Conservation (phyloP, 2,113 vertebrate genomes). For the Vimba vimba region DNA sequence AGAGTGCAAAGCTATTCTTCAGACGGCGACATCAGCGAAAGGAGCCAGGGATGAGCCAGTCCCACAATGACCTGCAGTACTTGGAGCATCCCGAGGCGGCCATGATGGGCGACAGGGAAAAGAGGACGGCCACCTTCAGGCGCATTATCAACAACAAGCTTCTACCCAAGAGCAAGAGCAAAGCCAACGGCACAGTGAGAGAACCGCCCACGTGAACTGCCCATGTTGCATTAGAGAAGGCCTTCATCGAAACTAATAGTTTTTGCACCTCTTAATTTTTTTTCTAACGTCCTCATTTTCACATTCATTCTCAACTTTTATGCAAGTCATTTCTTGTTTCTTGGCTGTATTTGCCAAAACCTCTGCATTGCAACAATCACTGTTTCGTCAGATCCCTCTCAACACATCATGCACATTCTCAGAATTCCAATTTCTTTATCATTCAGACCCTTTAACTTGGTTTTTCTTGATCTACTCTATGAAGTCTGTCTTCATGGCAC, state of each 20-base stretch:
- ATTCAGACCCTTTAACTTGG: neutral
- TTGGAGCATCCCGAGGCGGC: slow-evolving; percentile 88
- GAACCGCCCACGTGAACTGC: slow-evolving; percentile 66
- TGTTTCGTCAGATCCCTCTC: neutral
- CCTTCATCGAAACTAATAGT: neutral
- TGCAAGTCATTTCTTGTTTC: slow-evolving; percentile 3
- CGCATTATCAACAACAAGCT: slow-evolving; percentile 86
- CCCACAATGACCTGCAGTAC: slow-evolving; percentile 93
- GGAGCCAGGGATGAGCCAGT: slow-evolving; percentile 96
- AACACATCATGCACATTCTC: neutral
- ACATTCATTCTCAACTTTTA: neutral
- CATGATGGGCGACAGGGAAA: slow-evolving; percentile 73
- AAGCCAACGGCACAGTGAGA: slow-evolving; percentile 77
- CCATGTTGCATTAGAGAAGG: neutral
- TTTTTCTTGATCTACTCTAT: neutral
- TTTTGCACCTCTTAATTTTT: neutral
- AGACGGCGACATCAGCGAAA: slow-evolving; percentile 90
- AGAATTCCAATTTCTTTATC: neutral
- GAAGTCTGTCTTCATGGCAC: neutral
- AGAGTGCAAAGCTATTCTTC: slow-evolving; percentile 93
- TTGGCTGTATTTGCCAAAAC: neutral
- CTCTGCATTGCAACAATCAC: slow-evolving; percentile 22
- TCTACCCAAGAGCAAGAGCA: slow-evolving; percentile 79
- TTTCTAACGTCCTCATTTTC: neutral
- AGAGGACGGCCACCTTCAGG: slow-evolving; percentile 82